Conservation (phyloP, 2,888 invertebrate species). For the Gandaritis pyraliata region DNA sequence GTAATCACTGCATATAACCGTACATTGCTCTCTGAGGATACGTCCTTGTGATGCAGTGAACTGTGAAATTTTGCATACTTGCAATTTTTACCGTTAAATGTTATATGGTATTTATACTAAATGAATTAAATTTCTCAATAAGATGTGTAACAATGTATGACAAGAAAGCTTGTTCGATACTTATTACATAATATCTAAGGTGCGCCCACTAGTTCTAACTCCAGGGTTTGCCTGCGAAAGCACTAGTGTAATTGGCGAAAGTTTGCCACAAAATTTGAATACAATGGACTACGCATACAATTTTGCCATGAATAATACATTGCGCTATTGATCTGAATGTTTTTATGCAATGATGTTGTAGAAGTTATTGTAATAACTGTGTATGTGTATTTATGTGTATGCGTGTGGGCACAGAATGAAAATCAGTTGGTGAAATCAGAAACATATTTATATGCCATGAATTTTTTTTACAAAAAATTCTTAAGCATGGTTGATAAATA, state of each 20-base stretch:
- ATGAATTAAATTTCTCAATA: too few relatives aligned
- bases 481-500: too few relatives aligned
- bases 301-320: constrained; percentile 77
- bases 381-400: too few relatives aligned
- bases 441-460: too few relatives aligned
- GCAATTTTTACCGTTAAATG: too few relatives aligned
- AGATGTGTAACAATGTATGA: neutral
- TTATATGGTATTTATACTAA: too few relatives aligned
- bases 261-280: constrained; percentile 74
- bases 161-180: neutral
- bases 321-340: constrained; percentile 52
- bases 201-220: constrained; percentile 52
- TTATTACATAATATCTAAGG: constrained; percentile 42
- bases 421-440: neutral
- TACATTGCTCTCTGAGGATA: too few relatives aligned
- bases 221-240: constrained; percentile 67
- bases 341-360: constrained; percentile 67
- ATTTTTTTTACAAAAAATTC: too few relatives aligned
- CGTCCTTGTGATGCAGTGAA: too few relatives aligned
- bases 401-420: constrained; percentile 9
- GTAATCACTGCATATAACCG: too few relatives aligned
- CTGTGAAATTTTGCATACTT: too few relatives aligned
- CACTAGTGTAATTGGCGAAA: constrained; percentile 77
- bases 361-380: constrained; percentile 56
- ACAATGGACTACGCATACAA: constrained; percentile 71